Conservation (phyloP, 2,888 invertebrate genomes). For the Chironomus riparius region DNA sequence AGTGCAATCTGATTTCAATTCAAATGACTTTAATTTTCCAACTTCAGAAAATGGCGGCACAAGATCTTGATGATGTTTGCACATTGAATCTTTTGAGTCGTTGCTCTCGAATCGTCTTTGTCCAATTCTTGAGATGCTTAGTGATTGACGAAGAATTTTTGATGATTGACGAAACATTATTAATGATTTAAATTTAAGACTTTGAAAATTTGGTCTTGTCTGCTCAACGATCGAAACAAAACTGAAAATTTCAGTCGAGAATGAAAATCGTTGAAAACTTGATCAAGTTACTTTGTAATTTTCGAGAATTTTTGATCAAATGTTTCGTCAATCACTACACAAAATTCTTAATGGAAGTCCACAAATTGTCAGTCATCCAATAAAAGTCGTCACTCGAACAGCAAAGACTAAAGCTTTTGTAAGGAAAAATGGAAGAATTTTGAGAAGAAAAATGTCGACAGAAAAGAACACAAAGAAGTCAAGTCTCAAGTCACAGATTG, state of each 20-base stretch:
- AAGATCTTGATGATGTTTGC: conserved; percentile 19
- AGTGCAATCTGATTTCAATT: conserved; percentile 18
- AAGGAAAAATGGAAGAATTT: not conserved
- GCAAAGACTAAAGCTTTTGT: not conserved
- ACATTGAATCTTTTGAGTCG: not conserved
- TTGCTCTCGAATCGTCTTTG: too few relatives aligned
- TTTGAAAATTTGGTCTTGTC: not conserved
- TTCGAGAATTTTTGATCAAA: not conserved
- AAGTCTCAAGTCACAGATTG: not conserved
- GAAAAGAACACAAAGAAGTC: not conserved
- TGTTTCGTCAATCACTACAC: not conserved
- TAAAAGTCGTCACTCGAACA: not conserved
- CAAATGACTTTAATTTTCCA: conserved; percentile 6
- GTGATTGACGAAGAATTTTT: not conserved
- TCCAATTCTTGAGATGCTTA: not conserved
- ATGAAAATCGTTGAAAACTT: not conserved
- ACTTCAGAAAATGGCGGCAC: conserved; percentile 14
- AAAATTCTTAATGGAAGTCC: not conserved
- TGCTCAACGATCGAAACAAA: not conserved
- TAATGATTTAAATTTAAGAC: not conserved
- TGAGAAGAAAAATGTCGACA: not conserved
- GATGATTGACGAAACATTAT: conserved; percentile 21
- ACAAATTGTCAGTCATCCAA: too few relatives aligned
- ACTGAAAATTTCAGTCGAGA: not conserved
- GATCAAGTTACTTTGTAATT: not conserved